These are phyloP conservation scores for Spinus olivaceus DNA, from an alignment of 2,797 vertebrate genomes.

Conservation along the genomic window DNA sequence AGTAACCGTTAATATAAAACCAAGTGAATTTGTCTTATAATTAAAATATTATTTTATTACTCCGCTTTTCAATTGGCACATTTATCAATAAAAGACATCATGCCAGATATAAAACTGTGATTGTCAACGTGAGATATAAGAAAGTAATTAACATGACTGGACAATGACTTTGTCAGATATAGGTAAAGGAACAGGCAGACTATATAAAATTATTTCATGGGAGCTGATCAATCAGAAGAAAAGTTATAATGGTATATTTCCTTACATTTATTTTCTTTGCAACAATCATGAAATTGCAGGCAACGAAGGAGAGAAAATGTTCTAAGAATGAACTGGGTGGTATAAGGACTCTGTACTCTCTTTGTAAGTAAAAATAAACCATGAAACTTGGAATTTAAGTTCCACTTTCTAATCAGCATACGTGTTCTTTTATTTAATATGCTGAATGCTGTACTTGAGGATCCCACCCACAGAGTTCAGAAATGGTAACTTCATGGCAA, in stretches of 20 bases:
- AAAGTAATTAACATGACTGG: not conserved
- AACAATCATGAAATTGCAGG: constrained; percentile 31
- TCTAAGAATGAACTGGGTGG: constrained; percentile 14
- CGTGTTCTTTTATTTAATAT: not conserved
- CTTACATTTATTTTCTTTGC: constrained; percentile 30
- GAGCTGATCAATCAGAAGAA: not conserved
- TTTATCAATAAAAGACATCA: not conserved
- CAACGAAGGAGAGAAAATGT: not conserved
- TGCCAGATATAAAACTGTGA: not conserved
- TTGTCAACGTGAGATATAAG: not conserved
- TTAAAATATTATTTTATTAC: not conserved
- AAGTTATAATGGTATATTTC: not conserved
- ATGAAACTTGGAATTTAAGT: not conserved
- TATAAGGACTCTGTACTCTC: constrained; percentile 16
- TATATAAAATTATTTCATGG: not conserved
- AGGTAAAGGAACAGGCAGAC: not conserved
- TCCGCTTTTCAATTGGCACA: not conserved
- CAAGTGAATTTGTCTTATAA: not conserved
- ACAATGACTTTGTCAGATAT: not conserved
- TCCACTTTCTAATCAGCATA: not conserved
- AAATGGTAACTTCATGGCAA: not conserved
- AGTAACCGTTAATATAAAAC: not conserved
- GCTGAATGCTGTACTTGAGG: not conserved
- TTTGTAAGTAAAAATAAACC: constrained; percentile 1
- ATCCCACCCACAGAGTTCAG: not conserved